Evolutionary conservation across 2,888 invertebrate genomes (phyloP), one percentile per base, ranked within the genome.

Genomic region (Ceratothoa steindachneri): DNA sequence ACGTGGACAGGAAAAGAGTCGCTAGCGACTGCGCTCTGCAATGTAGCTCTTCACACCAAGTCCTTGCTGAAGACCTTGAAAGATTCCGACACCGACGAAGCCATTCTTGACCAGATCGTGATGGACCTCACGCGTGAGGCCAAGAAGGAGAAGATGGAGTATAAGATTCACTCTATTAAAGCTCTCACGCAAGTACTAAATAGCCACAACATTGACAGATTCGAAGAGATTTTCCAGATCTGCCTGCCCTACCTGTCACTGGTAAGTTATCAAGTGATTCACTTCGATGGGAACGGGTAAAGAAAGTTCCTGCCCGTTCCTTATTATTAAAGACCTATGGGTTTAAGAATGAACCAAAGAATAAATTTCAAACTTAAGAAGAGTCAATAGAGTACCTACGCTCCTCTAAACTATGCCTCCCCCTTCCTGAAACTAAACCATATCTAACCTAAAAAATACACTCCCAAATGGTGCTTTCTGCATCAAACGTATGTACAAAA

Each of bases 1-100:
- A 93, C 93, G 0, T 96, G 94, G 89, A 89, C 90, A 81, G 95
- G 95, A n/a, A 96, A 96, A 84, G 91, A 93, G 80, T 88, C 90
- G 80, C 85, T 95, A 30, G 84, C 95, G 15, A 88, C 90, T 81
- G 94, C 95, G 0, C 83, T 95, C 3, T 89, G 93, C 0, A 89
- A 89, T 52, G 82, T 84, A 1, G 22, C 86, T 93, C 27, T 91
- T 88, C 81, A 86, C 85, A 69, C 87, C 86, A 81, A 89, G 91
- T 88, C 87, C 88, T 91, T 89, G 85, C 24, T 78, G n/a, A 30
- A 29, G 3, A 29, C 55, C 19, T 30, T 75, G 19, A 76, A 74
- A 27, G 53, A 70, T 68, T 41, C 65, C 24, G 71, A 73, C 9
- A 72, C 65, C 31, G 77, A 76, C 15, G 73, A 81, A 24, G 70